Percentiles rank a stretch among this genome's conserved stretches.
Conservation (phyloP, 2,888 invertebrate species). For the Drosophila peninsularis region DNA sequence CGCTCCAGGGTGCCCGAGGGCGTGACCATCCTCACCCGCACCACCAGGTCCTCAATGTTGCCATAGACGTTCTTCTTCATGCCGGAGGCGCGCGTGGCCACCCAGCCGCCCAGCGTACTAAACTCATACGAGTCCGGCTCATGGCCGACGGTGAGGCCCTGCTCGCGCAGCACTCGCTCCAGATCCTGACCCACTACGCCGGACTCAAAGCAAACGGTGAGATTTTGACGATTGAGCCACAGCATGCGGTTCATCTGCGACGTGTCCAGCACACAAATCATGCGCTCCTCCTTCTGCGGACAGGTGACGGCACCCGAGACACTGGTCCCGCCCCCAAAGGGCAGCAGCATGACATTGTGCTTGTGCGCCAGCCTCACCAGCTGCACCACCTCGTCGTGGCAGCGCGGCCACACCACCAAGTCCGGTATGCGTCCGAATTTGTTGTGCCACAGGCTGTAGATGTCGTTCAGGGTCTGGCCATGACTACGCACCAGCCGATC, state of each 20-base stretch:
- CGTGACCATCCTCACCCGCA: slow-evolving; percentile 95
- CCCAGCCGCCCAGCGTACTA: slow-evolving; percentile 98
- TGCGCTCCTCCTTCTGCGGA: slow-evolving; percentile 90
- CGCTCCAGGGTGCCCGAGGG: slow-evolving; percentile 94
- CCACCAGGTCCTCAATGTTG: slow-evolving; percentile 97
- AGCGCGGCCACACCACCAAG: slow-evolving; percentile 95
- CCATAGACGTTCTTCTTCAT: slow-evolving; percentile 99
- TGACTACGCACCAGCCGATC: slow-evolving; percentile 95
- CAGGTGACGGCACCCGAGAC: slow-evolving; percentile 95
- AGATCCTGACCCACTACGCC: slow-evolving; percentile 98
- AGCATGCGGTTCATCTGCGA: slow-evolving; percentile 97
- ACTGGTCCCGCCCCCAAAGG: slow-evolving; percentile 97
- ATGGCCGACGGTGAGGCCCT: slow-evolving; percentile 96
- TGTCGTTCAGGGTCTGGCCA: slow-evolving; percentile 96
- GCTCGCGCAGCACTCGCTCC: slow-evolving; percentile 91
- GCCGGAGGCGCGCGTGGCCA: slow-evolving; percentile 97
- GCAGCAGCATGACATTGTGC: slow-evolving; percentile 93
- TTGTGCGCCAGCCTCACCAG: slow-evolving; percentile 91
- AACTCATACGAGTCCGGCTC: slow-evolving; percentile 99
- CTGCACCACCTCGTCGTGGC: slow-evolving; percentile 93
- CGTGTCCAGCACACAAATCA: slow-evolving; percentile 96
- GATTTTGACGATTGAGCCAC: slow-evolving; percentile 95
- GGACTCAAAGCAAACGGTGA: slow-evolving; percentile 92
- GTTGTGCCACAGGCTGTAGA: slow-evolving; percentile 91
- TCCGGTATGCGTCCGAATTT: slow-evolving; percentile 95